Evolutionary conservation across 2,888 invertebrate species (phyloP).

Genomic region (Argyresthia albistria): DNA sequence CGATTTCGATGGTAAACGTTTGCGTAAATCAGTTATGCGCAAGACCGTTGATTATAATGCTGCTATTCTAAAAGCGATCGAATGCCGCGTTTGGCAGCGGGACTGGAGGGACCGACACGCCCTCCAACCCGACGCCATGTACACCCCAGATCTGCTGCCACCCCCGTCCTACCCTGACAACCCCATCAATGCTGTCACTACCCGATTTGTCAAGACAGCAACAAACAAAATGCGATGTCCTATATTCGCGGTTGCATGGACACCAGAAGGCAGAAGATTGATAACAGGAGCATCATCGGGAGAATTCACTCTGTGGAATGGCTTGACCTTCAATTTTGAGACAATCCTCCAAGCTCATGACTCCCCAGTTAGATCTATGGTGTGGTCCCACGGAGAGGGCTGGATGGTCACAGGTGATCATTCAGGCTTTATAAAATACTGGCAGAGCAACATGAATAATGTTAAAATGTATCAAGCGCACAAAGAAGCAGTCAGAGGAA

Average conservation of each 20-base stretch:
- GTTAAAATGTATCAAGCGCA: slow-evolving; percentile 99
- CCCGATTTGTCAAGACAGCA: slow-evolving; percentile 97
- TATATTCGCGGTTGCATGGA: slow-evolving; percentile 99
- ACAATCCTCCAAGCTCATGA: slow-evolving; percentile 99
- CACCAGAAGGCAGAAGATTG: slow-evolving; percentile 97
- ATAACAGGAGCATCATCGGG: slow-evolving; percentile 99
- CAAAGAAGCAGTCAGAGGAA: slow-evolving; percentile 98
- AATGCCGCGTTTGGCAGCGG: slow-evolving; percentile 96
- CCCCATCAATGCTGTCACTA: slow-evolving; percentile 96
- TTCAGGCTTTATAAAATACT: slow-evolving; percentile 98
- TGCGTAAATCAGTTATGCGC: slow-evolving; percentile 96
- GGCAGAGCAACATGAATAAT: slow-evolving; percentile 99
- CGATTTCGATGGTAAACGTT: slow-evolving; percentile 96
- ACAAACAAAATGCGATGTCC: slow-evolving; percentile 99
- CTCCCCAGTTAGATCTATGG: slow-evolving; percentile 98
- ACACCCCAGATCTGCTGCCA: slow-evolving; percentile 93
- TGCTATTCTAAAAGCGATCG: slow-evolving; percentile 91
- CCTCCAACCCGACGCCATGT: slow-evolving; percentile 95
- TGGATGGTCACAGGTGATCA: slow-evolving; percentile 99
- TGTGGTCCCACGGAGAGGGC: slow-evolving; percentile 99
- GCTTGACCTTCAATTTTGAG: slow-evolving; percentile 99
- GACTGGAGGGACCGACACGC: slow-evolving; percentile 91
- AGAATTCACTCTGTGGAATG: slow-evolving; percentile 99
- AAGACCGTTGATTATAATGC: slow-evolving; percentile 99
- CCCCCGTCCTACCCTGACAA: slow-evolving; percentile 95